Evolutionary conservation across 2,113 vertebrate species (phyloP).

Genomic region (Phrynosoma platyrhinos): DNA sequence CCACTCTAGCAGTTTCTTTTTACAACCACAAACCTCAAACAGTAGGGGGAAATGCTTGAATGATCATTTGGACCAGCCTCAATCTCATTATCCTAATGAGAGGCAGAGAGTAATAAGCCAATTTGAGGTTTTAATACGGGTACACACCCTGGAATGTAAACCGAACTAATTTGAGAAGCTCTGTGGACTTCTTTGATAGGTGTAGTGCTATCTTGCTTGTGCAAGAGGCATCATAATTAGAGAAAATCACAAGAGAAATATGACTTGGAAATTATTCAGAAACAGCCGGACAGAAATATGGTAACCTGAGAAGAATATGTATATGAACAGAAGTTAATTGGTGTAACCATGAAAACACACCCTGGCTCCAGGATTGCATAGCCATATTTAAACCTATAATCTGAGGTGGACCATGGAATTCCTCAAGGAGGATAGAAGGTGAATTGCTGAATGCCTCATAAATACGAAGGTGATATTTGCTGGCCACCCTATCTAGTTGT

Average conservation of each 20-base stretch:
- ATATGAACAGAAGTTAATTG: neutral
- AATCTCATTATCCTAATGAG: too few relatives aligned
- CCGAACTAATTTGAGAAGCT: neutral
- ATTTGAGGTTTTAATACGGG: neutral
- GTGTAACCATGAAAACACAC: neutral
- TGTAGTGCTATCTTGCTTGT: too few relatives aligned
- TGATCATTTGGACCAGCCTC: neutral
- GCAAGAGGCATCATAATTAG: neutral
- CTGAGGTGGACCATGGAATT: neutral
- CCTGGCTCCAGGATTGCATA: neutral
- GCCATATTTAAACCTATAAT: neutral
- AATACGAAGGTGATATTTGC: too few relatives aligned
- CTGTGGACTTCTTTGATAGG: neutral
- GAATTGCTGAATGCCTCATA: neutral
- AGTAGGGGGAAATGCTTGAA: neutral
- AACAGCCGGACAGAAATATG: neutral
- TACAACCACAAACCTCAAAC: neutral
- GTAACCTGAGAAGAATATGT: neutral
- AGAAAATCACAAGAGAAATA: neutral
- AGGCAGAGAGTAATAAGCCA: accelerated
- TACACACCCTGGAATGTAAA: neutral
- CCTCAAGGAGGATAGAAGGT: neutral
- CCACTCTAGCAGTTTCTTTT: neutral
- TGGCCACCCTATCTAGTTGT: too few relatives aligned
- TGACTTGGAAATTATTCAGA: accelerated